Percentiles rank a stretch among this genome's conserved stretches.
phyloP scores from a whole-genome alignment of 1,140 invertebrate genomes.

The Drosophila nannoptera region DNA sequence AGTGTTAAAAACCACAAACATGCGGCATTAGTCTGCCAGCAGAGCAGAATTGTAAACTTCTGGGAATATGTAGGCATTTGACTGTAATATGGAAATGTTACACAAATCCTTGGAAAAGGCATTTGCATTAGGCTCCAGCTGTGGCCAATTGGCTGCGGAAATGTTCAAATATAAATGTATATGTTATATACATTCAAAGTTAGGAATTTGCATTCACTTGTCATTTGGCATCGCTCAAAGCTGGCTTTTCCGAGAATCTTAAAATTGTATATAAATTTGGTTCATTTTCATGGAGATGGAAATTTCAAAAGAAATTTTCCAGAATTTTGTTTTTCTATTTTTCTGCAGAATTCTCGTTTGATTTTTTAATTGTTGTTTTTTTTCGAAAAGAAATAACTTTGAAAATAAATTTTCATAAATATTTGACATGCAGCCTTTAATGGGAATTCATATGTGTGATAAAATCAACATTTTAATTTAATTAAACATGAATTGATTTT shows the following conservation, averaged over 20 bases:
- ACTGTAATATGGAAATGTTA: conserved; percentile 53
- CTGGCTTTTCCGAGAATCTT: neutral
- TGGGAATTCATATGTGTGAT: conserved; percentile 13
- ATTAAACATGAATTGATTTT: conserved; percentile 44
- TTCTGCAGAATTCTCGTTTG: too few relatives aligned
- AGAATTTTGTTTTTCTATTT: too few relatives aligned
- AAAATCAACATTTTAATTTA: conserved; percentile 46
- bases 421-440: neutral
- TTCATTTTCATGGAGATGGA: neutral
- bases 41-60: conserved; percentile 42
- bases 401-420: too few relatives aligned
- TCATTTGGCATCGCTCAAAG: neutral
- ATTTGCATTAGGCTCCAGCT: conserved; percentile 54
- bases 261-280: neutral
- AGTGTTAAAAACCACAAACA: conserved; percentile 1
- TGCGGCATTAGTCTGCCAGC: conserved; percentile 43
- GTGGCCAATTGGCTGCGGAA: conserved; percentile 45
- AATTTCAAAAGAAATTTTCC: too few relatives aligned
- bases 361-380: too few relatives aligned
- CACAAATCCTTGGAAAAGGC: conserved; percentile 65
- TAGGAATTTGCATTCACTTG: conserved; percentile 1
- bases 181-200: conserved; percentile 22
- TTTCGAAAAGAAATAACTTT: too few relatives aligned
- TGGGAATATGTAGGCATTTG: conserved; percentile 30
- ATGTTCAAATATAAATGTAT: conserved; percentile 1